Evolutionary conservation across 2,888 invertebrate genomes (phyloP).

Genomic region (Heliconius aoede): DNA sequence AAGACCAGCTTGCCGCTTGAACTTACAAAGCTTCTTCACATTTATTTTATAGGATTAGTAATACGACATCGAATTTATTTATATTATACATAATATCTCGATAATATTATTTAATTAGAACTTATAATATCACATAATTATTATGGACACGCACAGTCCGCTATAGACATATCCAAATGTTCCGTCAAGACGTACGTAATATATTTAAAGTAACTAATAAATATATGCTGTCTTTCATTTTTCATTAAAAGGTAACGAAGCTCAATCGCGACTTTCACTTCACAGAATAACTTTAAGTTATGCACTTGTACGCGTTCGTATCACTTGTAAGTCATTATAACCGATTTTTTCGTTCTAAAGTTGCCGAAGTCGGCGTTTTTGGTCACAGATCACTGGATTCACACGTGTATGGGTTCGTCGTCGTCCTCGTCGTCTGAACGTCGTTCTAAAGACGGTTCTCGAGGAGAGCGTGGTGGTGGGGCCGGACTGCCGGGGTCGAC

Average conservation of each 20-base stretch:
- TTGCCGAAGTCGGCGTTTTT: slow-evolving; percentile 28
- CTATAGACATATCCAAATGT: slow-evolving; percentile 40
- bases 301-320: slow-evolving; percentile 49
- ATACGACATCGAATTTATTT: slow-evolving; percentile 73
- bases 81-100: slow-evolving; percentile 67
- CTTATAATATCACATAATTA: slow-evolving; percentile 80
- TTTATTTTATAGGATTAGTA: slow-evolving; percentile 47
- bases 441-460: slow-evolving; percentile 70
- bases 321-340: slow-evolving; percentile 49
- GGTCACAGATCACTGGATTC: slow-evolving; percentile 54
- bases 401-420: slow-evolving; percentile 86
- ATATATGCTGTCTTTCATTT: slow-evolving; percentile 44
- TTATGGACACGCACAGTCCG: slow-evolving; percentile 66
- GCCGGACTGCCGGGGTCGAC: slow-evolving; percentile 84
- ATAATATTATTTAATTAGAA: slow-evolving; percentile 65
- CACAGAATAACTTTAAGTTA: slow-evolving; percentile 45
- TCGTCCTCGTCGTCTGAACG: slow-evolving; percentile 83
- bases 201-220: slow-evolving; percentile 48
- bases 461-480: slow-evolving; percentile 78
- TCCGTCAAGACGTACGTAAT: slow-evolving; percentile 35
- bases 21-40: slow-evolving; percentile 41
- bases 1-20: slow-evolving; percentile 44
- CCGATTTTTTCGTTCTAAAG: slow-evolving; percentile 34
- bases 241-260: slow-evolving; percentile 38
- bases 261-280: slow-evolving; percentile 41